phyloP scores from a whole-genome alignment of 2,888 invertebrate genomes.

The Altica lythri region DNA sequence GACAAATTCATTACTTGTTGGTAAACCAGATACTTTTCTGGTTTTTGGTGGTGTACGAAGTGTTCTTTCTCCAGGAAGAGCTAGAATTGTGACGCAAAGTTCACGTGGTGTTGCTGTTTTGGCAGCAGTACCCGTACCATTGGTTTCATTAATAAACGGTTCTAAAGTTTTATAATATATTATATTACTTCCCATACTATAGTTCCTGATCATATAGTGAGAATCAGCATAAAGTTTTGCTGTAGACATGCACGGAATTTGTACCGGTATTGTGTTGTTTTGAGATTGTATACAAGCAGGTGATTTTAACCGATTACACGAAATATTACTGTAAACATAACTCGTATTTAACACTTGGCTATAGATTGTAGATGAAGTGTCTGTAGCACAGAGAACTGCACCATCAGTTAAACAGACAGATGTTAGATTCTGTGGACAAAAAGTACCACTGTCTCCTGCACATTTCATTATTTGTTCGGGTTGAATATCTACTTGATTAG shows the following conservation, averaged over 20 bases:
- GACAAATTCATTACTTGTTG: neutral
- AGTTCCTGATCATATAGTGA: conserved; percentile 13
- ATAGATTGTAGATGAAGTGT: conserved; percentile 1
- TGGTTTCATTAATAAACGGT: neutral
- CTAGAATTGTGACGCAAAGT: conserved; percentile 20
- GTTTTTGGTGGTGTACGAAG: neutral
- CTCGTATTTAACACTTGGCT: conserved; percentile 10
- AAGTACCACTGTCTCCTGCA: conserved; percentile 25
- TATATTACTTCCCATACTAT: neutral
- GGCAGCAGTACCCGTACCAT: no score
- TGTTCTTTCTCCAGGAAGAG: conserved; percentile 17
- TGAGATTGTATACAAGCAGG: conserved; percentile 12
- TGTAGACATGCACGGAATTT: conserved; percentile 23
- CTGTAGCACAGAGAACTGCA: conserved; percentile 21
- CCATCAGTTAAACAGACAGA: conserved; percentile 24
- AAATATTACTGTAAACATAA: conserved; percentile 12
- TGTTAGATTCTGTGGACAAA: conserved; percentile 21
- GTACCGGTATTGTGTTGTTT: conserved; percentile 2
- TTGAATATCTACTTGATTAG: conserved; percentile 16
- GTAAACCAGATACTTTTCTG: conserved; percentile 9
- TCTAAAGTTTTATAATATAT: conserved; percentile 19
- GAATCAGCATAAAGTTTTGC: conserved; percentile 19
- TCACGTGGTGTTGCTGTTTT: conserved; percentile 11
- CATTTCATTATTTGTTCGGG: conserved; percentile 18
- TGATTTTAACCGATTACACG: conserved; percentile 8